Evolutionary conservation across 2,797 vertebrate species (phyloP).

Genomic region (Danio jaintianensis): DNA sequence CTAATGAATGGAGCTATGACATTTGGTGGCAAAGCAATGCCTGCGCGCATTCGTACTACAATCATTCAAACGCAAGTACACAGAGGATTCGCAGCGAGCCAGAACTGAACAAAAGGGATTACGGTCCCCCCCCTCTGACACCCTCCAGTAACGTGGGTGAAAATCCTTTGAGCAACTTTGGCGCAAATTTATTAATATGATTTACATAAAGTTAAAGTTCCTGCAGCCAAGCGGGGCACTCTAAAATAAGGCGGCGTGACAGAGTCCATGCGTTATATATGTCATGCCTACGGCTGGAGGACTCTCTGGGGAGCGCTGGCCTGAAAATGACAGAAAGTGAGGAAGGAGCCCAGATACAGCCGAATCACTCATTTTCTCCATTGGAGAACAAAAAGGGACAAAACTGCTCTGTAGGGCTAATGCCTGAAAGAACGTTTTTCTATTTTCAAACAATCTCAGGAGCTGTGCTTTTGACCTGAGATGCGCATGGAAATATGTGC

Average conservation of each 20-base stretch:
- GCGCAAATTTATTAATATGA: conserved; percentile 82
- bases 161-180: conserved; percentile 73
- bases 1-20: conserved; percentile 2
- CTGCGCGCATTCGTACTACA: conserved; percentile 34
- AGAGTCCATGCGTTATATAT: conserved; percentile 81
- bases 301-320: conserved; percentile 75
- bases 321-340: conserved; percentile 85
- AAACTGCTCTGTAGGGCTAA: conserved; percentile 42
- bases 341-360: conserved; percentile 75
- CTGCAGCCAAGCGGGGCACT: conserved; percentile 67
- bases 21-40: conserved; percentile 3
- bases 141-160: conserved; percentile 70
- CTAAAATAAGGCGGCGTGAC: conserved; percentile 80
- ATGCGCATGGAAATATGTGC: conserved; percentile 15
- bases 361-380: conserved; percentile 76
- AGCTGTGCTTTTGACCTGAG: conserved; percentile 26
- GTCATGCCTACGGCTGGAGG: conserved; percentile 69
- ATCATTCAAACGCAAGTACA: conserved; percentile 53
- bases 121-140: conserved; percentile 69
- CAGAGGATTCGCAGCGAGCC: conserved; percentile 48
- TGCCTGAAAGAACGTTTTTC: conserved; percentile 37
- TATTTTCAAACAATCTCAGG: conserved; percentile 33
- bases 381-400: conserved; percentile 45
- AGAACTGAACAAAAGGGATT: conserved; percentile 69
- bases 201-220: conserved; percentile 82